These are phyloP conservation scores for Rotaria socialis DNA, from an alignment of 2,888 invertebrate species.

Conservation along the genomic window DNA sequence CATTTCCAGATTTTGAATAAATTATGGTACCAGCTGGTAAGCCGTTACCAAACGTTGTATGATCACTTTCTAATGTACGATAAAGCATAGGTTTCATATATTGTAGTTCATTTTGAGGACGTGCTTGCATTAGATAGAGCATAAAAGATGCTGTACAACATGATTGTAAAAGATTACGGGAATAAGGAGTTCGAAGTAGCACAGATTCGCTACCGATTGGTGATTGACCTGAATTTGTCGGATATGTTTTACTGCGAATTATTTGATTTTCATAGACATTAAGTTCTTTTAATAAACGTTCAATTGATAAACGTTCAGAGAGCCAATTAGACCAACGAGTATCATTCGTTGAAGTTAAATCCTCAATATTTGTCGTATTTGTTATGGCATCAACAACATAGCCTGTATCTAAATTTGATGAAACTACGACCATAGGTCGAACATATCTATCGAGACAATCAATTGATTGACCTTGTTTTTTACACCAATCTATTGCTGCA, in stretches of 20 bases:
- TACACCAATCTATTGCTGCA: constrained; percentile 2
- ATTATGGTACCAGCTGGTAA: constrained; percentile 12
- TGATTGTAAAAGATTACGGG: not conserved
- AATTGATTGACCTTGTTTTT: not conserved
- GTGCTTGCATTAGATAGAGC: constrained; percentile 8
- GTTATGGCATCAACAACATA: constrained; percentile 26
- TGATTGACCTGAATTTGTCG: not conserved
- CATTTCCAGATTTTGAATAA: not conserved
- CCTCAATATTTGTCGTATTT: constrained; percentile 32
- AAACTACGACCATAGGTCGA: constrained; percentile 6
- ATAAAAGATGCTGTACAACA: constrained; percentile 36
- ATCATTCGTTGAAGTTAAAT: not conserved
- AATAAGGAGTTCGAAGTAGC: not conserved
- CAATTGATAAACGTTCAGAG: not conserved
- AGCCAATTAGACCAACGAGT: constrained; percentile 21
- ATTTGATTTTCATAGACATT: not conserved
- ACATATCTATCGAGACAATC: constrained; percentile 28
- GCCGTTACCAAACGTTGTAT: constrained; percentile 21
- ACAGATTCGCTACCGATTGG: not conserved
- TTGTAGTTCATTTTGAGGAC: not conserved
- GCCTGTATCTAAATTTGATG: constrained; percentile 35
- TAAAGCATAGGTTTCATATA: constrained; percentile 10
- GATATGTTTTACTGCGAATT: constrained; percentile 25
- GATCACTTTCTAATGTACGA: constrained; percentile 22
- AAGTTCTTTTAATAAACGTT: not conserved